A percentile compares a stretch with the other conserved stretches of the same genome.
Conservation (phyloP, 2,797 vertebrate species). For the Artibeus jamaicensis region DNA sequence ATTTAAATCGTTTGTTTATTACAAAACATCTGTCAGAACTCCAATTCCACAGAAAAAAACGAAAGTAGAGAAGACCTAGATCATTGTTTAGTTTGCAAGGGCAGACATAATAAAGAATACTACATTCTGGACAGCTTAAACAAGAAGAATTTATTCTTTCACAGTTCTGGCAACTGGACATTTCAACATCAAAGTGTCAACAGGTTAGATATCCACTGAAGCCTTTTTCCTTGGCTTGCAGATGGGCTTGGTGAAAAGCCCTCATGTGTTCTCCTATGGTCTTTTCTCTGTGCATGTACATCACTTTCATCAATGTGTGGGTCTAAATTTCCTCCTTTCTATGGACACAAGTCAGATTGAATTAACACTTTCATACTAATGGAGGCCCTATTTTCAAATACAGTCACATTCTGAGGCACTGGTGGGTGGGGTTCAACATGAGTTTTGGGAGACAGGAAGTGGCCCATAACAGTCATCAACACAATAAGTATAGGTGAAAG, state of each 20-base stretch:
- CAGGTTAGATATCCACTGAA: background rate
- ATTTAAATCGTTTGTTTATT: background rate
- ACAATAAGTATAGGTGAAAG: background rate
- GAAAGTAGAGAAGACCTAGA: background rate
- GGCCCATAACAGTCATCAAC: background rate
- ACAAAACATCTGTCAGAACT: background rate
- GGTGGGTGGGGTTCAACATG: background rate
- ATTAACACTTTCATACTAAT: background rate
- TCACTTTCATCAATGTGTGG: background rate
- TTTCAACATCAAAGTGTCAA: too few relatives aligned
- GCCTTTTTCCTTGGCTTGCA: background rate
- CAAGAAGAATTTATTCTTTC: background rate
- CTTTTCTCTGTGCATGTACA: background rate
- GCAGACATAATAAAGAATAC: background rate
- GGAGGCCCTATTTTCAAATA: background rate
- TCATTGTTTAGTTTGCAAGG: background rate
- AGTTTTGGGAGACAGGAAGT: background rate
- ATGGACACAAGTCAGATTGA: background rate
- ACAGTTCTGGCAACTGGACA: too few relatives aligned
- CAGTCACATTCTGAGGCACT: background rate
- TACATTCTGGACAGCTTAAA: background rate
- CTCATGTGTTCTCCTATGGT: background rate
- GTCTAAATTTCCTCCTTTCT: background rate
- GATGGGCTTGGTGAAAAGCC: too few relatives aligned
- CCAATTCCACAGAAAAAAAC: background rate